Conservation (phyloP, 1,140 invertebrate genomes). For the Archivesica marissinica region DNA sequence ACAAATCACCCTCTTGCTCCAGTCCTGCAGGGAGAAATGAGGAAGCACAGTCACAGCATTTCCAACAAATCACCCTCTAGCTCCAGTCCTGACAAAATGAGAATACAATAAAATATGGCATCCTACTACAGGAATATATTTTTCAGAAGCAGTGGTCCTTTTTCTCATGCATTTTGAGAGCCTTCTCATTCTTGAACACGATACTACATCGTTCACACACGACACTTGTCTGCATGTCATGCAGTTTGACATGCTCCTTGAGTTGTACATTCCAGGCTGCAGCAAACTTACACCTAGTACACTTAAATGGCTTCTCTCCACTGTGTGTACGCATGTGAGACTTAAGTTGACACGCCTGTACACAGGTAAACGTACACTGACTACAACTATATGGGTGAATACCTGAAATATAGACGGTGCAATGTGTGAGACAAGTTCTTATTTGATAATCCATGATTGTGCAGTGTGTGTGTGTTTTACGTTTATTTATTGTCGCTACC, state of each 20-base stretch:
- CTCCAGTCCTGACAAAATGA: no score
- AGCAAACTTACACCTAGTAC: constrained; percentile 50
- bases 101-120: no score
- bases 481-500: not conserved
- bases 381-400: constrained; percentile 52
- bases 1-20: no score
- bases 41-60: not conserved
- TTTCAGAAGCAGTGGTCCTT: constrained; percentile 16
- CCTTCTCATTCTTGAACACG: constrained; percentile 49
- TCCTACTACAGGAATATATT: no score
- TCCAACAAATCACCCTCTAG: not conserved
- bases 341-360: constrained; percentile 48
- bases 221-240: not conserved
- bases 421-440: no score
- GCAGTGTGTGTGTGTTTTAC: no score
- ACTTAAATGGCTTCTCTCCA: constrained; percentile 62
- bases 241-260: constrained; percentile 35
- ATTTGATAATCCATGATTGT: no score
- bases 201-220: constrained; percentile 39
- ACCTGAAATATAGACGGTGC: constrained; percentile 21
- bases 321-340: constrained; percentile 63
- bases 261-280: no score
- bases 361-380: constrained; percentile 55
- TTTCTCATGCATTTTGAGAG: constrained; percentile 41
- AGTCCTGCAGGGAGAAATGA: no score